Conservation (phyloP, 1,140 invertebrate genomes). For the Drosophila ironensis region DNA sequence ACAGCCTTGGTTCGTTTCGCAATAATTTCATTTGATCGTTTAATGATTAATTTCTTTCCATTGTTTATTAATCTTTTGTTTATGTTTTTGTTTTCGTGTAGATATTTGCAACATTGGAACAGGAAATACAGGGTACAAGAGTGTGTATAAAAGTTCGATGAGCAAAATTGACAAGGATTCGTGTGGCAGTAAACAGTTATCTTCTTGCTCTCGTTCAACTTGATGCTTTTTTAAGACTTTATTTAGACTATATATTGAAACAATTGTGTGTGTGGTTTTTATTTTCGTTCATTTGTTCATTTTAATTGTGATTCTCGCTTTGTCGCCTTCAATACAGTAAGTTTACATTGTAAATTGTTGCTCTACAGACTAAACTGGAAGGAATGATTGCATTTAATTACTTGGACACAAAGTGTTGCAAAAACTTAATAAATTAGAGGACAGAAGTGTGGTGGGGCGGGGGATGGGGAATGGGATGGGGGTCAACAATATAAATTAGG, state of each 20-base stretch:
- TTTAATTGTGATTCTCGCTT: constrained; percentile 47
- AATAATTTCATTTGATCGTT: constrained; percentile 8
- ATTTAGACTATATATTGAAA: constrained; percentile 24
- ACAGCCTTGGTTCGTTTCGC: not conserved
- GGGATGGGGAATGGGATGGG: not conserved
- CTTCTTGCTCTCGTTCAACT: constrained; percentile 19
- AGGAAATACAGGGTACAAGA: constrained; percentile 25
- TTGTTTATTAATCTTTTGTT: not conserved
- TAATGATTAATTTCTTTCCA: constrained; percentile 15
- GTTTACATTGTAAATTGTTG: constrained; percentile 66
- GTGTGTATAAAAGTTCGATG: constrained; percentile 55
- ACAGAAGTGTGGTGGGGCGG: constrained; percentile 2
- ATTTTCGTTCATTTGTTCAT: constrained; percentile 4
- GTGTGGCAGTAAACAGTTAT: constrained; percentile 63
- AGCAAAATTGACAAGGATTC: constrained; percentile 68
- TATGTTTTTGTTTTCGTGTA: constrained; percentile 8
- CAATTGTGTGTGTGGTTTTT: constrained; percentile 33
- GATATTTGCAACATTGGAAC: constrained; percentile 40
- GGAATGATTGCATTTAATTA: constrained; percentile 76
- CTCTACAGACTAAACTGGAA: constrained; percentile 73
- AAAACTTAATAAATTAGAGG: constrained; percentile 44
- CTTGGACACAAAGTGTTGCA: constrained; percentile 53
- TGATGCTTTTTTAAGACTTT: not conserved
- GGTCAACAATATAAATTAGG: constrained; percentile 42
- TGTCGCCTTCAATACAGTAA: constrained; percentile 61